Percentiles rank a stretch among this genome's conserved stretches.
Evolutionary conservation across 1,140 invertebrate species (phyloP).

Genomic region (Araneus ventricosus): DNA sequence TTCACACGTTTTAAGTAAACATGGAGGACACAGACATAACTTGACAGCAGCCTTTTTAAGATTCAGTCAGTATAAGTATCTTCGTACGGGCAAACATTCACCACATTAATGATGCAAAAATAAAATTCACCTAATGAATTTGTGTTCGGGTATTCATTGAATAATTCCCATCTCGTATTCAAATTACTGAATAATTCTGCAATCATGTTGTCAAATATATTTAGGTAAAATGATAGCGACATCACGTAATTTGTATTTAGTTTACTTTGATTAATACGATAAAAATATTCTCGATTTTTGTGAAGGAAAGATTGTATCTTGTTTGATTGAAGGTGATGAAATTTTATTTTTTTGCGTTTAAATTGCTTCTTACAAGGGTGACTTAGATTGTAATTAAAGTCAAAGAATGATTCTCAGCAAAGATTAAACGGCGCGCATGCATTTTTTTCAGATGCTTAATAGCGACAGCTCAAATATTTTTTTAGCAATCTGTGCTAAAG

Average conservation of each 20-base stretch:
- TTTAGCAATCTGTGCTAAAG: not conserved
- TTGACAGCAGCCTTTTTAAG: no score
- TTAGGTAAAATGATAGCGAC: not conserved
- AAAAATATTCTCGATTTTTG: not conserved
- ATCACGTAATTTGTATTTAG: not conserved
- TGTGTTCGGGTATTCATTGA: not conserved
- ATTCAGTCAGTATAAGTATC: no score
- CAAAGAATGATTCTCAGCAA: not conserved
- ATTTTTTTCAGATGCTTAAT: not conserved
- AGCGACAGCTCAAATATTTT: not conserved
- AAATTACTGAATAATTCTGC: not conserved
- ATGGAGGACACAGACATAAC: no score
- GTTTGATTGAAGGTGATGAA: not conserved
- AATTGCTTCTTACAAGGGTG: not conserved
- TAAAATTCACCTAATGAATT: not conserved
- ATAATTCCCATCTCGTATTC: not conserved
- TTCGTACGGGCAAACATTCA: no score
- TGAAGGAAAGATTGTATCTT: not conserved
- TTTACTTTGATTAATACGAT: not conserved
- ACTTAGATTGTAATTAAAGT: not conserved
- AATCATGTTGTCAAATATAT: not conserved
- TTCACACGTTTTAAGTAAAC: no score
- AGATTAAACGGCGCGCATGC: not conserved
- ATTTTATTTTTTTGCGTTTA: not conserved
- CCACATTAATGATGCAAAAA: no score